Base-by-base conservation (phyloP, 1,140 invertebrate species). In the Aphelenchoides fujianensis region DNA sequence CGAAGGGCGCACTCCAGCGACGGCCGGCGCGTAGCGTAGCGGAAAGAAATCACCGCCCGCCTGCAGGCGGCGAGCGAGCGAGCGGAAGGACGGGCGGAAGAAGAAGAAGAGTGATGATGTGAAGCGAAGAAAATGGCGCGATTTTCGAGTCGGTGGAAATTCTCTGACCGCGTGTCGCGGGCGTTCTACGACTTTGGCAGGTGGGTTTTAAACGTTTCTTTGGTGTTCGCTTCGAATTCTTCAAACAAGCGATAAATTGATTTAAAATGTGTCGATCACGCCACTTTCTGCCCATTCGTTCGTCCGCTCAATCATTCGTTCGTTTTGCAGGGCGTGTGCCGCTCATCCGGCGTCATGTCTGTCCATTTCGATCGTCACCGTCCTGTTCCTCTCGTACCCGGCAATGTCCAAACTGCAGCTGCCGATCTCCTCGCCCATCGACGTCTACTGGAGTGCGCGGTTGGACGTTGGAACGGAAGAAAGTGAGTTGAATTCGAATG, bases 141-240 rank as follows among this genome's bases (percentile, higher is more conserved):
- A 48, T 48, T 48, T 48, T 48, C 41, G 41, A 48, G 41, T 23
- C 41, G 41, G 23, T 48, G 41, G 41, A 61, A 34, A 61, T 61
- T 61, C 31, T 61, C 59, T 30, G 78, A 78, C 31, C 54, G 78
- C 31, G 69, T 79, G 19, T 59, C 72, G 23, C 73, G 76, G 19
- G 77, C 79, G 1, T 80, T 79, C 61, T 75, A 79, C 53, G 79
- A 80, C 57, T 80, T 79, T 69, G 79, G 77, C 81, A 79, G 19
- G 2, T 70, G 23, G 1, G 69, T 16, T 2, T 9, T 19, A 59
- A 74, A 52, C 28, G 19, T n/a, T 3, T 62, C 27, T 23, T 27
- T 69, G 63, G 27, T n/a, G n/a, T 27, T 72, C 23, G 37, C 28
- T 68, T 19, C 3, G n/a, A 5, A 19, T 3, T 19, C n/a, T 7